Conservation (phyloP, 2,888 invertebrate genomes). For the Dasypogon diadema region DNA sequence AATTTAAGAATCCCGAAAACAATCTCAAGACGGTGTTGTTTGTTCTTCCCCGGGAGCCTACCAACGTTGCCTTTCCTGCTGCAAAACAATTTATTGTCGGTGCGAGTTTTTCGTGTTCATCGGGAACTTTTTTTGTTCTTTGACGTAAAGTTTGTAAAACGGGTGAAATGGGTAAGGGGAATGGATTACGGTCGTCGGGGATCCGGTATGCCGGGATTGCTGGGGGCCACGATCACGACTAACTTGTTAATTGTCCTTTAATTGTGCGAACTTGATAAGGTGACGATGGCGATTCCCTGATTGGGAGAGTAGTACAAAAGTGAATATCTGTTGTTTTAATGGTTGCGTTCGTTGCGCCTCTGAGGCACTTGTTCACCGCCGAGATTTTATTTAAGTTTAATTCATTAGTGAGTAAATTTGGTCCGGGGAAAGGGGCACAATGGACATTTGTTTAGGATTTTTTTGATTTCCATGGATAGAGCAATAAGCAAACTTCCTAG, state of each 20-base stretch:
- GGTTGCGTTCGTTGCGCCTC: background rate
- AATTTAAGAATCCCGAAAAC: background rate
- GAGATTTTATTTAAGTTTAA: background rate
- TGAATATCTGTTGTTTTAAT: background rate
- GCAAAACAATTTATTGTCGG: background rate
- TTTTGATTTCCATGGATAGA: too few relatives aligned
- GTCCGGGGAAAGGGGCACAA: background rate
- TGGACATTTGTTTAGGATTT: too few relatives aligned
- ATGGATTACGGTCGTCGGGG: background rate
- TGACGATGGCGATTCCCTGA: constrained; percentile 5
- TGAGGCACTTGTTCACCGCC: background rate
- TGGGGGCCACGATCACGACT: background rate
- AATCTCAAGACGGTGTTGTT: too few relatives aligned
- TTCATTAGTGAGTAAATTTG: background rate
- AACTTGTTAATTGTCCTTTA: constrained; percentile 19
- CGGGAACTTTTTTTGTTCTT: background rate
- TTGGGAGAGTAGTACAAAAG: background rate
- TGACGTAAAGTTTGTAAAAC: background rate
- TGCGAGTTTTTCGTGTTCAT: background rate
- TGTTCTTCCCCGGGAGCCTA: too few relatives aligned
- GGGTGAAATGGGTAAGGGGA: background rate
- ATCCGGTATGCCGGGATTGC: background rate
- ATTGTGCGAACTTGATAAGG: constrained; percentile 10
- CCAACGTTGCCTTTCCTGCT: too few relatives aligned
- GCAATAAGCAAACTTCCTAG: too few relatives aligned